Percentiles rank a stretch among this genome's conserved stretches.
Conservation (phyloP, 2,888 invertebrate genomes). For the Cephalotes varians region DNA sequence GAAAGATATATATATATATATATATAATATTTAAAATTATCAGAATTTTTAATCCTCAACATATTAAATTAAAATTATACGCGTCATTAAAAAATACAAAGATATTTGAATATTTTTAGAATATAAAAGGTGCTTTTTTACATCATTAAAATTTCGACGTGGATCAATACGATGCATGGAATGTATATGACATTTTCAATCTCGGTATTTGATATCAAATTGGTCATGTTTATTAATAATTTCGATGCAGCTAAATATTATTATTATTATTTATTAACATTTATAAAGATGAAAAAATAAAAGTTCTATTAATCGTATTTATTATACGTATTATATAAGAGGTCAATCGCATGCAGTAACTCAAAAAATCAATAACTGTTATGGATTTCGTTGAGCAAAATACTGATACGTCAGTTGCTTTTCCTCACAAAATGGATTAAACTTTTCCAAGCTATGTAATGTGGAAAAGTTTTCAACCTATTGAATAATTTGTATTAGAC, state of each 20-base stretch:
- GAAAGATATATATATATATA: no score
- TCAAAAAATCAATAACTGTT: conserved; percentile 19
- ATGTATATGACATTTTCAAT: conserved; percentile 14
- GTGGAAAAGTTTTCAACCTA: not conserved
- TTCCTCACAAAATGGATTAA: not conserved
- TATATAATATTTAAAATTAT: not conserved
- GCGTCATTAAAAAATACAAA: not conserved
- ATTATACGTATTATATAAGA: not conserved
- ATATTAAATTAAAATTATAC: not conserved
- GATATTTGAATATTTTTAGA: conserved; percentile 6
- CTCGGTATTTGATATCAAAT: conserved; percentile 1
- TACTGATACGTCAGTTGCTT: not conserved
- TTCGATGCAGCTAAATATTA: conserved; percentile 11
- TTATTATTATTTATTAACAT: no score
- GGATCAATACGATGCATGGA: not conserved
- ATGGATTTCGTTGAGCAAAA: not conserved
- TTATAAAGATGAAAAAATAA: conserved; percentile 4
- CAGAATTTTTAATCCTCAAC: not conserved
- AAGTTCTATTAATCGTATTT: not conserved
- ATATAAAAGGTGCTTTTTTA: not conserved
- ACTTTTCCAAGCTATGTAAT: not conserved
- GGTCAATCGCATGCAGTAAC: not conserved
- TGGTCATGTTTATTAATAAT: conserved; percentile 22
- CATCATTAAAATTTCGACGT: not conserved
- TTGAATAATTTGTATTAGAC: conserved; percentile 1